Evolutionary conservation across 2,113 vertebrate genomes (phyloP).

Genomic region (Orthonyx spaldingii): DNA sequence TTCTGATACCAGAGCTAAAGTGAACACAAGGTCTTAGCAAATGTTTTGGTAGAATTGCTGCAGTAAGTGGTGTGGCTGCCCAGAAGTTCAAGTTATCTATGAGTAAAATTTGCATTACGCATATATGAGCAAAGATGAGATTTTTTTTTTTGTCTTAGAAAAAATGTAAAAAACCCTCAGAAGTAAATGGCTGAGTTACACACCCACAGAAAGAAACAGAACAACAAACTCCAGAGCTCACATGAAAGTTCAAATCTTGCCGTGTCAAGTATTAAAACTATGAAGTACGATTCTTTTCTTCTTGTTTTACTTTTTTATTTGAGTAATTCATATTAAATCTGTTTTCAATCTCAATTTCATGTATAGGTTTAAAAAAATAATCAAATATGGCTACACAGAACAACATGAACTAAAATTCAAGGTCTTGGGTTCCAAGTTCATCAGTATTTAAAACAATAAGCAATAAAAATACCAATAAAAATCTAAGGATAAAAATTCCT

Average conservation of each 20-base stretch:
- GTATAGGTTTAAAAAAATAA: background rate
- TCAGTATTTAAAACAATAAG: background rate
- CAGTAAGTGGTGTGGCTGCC: background rate
- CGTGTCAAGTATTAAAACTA: background rate
- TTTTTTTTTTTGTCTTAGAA: background rate
- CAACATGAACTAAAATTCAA: background rate
- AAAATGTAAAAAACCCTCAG: background rate
- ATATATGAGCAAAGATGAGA: background rate
- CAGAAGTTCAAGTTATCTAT: background rate
- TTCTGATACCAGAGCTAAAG: background rate
- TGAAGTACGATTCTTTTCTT: background rate
- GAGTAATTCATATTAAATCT: background rate
- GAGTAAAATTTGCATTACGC: background rate
- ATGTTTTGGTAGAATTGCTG: background rate
- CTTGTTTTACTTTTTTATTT: background rate
- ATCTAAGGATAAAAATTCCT: background rate
- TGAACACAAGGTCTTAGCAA: background rate
- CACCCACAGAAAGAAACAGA: background rate
- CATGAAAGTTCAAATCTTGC: background rate
- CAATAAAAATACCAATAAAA: background rate
- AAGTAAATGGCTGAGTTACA: background rate
- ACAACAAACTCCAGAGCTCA: background rate
- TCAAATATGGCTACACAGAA: background rate
- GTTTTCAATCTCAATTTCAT: background rate
- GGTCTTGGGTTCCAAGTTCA: background rate